Conservation (phyloP, 2,113 vertebrate genomes). For the Centropus unirufus region DNA sequence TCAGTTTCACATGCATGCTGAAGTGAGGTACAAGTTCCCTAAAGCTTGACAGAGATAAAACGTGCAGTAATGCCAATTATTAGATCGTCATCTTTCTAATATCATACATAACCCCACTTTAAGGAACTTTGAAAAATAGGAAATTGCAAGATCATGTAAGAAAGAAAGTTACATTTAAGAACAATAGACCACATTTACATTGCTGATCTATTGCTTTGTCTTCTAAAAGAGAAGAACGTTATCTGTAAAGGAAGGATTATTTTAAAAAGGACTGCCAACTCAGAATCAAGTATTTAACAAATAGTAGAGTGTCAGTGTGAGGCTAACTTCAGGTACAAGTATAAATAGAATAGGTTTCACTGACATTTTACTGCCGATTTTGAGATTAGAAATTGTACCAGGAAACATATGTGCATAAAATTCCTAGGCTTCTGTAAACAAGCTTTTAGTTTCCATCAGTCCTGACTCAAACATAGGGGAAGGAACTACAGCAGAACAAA, state of each 20-base stretch:
- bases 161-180: not conserved
- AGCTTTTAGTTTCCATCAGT: not conserved
- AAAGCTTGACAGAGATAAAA: not conserved
- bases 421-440: not conserved
- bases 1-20: not conserved
- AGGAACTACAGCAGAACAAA: not conserved
- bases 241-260: not conserved
- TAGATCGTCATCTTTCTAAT: not conserved
- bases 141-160: not conserved
- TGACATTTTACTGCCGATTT: not conserved
- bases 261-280: not conserved
- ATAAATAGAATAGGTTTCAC: not conserved
- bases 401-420: not conserved
- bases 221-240: not conserved
- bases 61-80: not conserved
- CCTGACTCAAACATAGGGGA: not conserved
- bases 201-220: not conserved
- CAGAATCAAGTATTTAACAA: not conserved
- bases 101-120: not conserved
- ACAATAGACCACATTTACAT: not conserved
- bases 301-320: not conserved
- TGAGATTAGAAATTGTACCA: not conserved
- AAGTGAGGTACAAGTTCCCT: not conserved
- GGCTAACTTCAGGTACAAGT: not conserved
- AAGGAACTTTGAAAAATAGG: not conserved